A percentile compares a stretch with the other conserved stretches of the same genome.
These are phyloP conservation scores for Caenorhabditis parvicauda DNA, from an alignment of 2,888 invertebrate species.

Conservation along the genomic window DNA sequence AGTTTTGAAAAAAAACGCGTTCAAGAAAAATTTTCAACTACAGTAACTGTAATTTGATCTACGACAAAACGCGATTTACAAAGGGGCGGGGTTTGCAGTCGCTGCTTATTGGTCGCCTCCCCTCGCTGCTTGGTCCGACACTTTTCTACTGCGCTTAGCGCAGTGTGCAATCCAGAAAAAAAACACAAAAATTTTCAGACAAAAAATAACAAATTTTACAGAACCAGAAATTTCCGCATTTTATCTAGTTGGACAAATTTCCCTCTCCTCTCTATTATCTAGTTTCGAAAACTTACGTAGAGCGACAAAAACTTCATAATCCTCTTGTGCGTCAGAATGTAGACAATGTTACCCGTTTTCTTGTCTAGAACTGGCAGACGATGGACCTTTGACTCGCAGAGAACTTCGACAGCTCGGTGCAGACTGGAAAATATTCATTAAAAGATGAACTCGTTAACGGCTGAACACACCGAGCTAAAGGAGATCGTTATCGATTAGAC, in stretches of 20 bases:
- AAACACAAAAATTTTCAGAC: no score
- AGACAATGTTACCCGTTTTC: slow-evolving; percentile 66
- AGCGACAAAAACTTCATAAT: slow-evolving; percentile 67
- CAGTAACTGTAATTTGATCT: no score
- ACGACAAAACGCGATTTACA: no score
- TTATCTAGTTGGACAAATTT: not conserved
- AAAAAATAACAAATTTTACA: not conserved
- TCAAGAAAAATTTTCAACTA: no score
- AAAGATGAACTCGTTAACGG: not conserved
- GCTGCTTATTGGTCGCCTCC: no score
- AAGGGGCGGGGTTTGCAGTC: no score
- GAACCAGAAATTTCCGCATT: not conserved
- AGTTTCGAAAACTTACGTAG: slow-evolving; percentile 63
- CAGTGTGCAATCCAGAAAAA: no score
- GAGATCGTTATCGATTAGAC: no score
- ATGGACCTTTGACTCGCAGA: slow-evolving; percentile 65
- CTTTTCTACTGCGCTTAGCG: no score
- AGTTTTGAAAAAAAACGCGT: no score
- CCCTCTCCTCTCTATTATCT: not conserved
- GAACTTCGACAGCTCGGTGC: slow-evolving; percentile 65
- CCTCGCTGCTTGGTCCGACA: no score
- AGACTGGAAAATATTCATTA: slow-evolving; percentile 55
- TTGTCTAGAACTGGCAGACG: slow-evolving; percentile 67
- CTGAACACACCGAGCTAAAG: no score
- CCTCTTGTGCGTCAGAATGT: slow-evolving; percentile 68